phyloP scores from a whole-genome alignment of 2,113 vertebrate genomes.

The Rousettus leschenaultii region DNA sequence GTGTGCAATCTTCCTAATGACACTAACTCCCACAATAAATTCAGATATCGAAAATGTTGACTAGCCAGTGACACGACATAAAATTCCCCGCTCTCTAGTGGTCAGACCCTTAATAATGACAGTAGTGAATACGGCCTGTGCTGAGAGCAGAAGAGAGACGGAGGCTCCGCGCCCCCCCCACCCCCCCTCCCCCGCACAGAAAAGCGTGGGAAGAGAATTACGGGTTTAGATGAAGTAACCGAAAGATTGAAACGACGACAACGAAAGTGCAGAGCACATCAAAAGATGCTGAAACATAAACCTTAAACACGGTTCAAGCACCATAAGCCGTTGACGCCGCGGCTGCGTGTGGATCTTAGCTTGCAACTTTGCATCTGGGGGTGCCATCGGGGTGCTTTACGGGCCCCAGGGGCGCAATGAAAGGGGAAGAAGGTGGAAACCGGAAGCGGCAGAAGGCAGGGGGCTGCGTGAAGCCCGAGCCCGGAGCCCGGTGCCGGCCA shows the following conservation, averaged over 20 bases:
- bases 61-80: not conserved
- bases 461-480: not conserved
- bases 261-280: constrained; percentile 15
- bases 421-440: not conserved
- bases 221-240: not conserved
- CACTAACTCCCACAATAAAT: constrained; percentile 64
- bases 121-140: not conserved
- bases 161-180: no score
- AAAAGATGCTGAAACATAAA: constrained; percentile 38
- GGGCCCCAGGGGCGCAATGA: not conserved
- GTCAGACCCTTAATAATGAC: not conserved
- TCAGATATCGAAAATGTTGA: constrained; percentile 31
- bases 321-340: not conserved
- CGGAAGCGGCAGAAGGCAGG: not conserved
- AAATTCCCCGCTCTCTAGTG: not conserved
- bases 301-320: not conserved
- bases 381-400: not conserved
- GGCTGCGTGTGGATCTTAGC: constrained; percentile 4
- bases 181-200: not conserved
- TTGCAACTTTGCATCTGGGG: not conserved
- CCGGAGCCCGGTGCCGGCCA: not conserved
- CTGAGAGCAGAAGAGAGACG: constrained; percentile 27
- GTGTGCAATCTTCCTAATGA: constrained; percentile 40
- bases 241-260: not conserved
- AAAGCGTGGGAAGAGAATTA: not conserved